Conservation (phyloP, 2,888 invertebrate species). For the Aleiodes alternator region DNA sequence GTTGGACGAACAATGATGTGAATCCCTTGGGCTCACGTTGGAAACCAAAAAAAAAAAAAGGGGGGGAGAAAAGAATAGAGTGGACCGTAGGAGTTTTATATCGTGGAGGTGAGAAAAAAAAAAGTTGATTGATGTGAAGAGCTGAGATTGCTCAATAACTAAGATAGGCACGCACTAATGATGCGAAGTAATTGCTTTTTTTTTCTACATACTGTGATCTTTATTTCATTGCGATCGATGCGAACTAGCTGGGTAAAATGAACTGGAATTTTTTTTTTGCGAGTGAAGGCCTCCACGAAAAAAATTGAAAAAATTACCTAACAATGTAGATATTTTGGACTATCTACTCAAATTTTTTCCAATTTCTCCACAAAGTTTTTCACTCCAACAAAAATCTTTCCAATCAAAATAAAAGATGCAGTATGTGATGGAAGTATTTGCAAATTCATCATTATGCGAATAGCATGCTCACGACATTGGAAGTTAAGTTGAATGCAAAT, state of each 20-base stretch:
- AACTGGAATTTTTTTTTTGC: neutral
- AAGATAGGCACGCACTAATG: conserved; percentile 55
- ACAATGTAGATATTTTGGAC: too few relatives aligned
- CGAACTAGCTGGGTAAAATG: neutral
- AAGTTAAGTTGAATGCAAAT: conserved; percentile 31
- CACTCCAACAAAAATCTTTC: neutral
- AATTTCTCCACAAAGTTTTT: too few relatives aligned
- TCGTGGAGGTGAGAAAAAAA: conserved; percentile 27
- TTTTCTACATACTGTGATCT: conserved; percentile 37
- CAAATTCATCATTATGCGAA: conserved; percentile 22
- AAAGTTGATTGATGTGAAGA: conserved; percentile 55
- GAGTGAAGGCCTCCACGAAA: neutral
- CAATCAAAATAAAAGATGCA: neutral
- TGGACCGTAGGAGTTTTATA: neutral
- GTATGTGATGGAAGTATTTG: conserved; percentile 18
- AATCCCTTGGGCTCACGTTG: conserved; percentile 48
- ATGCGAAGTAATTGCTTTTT: conserved; percentile 54
- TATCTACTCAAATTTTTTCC: neutral
- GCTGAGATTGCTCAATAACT: conserved; percentile 55
- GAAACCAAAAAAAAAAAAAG: neutral
- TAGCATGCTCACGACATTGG: conserved; percentile 1
- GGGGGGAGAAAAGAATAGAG: neutral
- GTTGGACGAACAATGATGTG: conserved; percentile 52
- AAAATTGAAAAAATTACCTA: neutral
- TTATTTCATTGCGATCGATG: conserved; percentile 15